Evolutionary conservation across 2,888 invertebrate species (phyloP).

Genomic region (Caenorhabditis japonica): DNA sequence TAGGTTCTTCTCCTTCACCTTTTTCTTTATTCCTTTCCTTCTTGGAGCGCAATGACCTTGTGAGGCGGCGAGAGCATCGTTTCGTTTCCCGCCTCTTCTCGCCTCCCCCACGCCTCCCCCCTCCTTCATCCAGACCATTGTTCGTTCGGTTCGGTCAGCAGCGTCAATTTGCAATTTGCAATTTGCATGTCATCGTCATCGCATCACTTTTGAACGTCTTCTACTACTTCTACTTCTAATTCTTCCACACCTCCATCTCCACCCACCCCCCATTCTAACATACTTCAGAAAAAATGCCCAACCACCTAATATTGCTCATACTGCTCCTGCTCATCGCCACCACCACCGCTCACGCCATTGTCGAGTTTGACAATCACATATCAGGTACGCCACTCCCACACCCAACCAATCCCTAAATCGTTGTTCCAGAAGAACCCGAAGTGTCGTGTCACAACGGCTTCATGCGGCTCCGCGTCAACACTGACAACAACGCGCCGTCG

Average conservation of each 20-base stretch:
- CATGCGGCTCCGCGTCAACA: slow-evolving; percentile 66
- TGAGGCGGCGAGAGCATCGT: no score
- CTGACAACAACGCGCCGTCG: slow-evolving; percentile 64
- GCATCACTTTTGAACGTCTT: slow-evolving; percentile 14
- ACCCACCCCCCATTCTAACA: no score
- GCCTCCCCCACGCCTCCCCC: slow-evolving; percentile 28
- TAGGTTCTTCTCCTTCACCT: no score
- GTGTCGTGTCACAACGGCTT: slow-evolving; percentile 63
- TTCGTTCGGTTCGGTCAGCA: no score
- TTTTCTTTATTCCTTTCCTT: no score
- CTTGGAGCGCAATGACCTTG: no score
- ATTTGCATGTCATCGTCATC: slow-evolving; percentile 45
- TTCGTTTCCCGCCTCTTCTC: slow-evolving; percentile 19
- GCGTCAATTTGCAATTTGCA: no score
- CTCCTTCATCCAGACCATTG: slow-evolving; percentile 39
- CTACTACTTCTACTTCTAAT: neutral
- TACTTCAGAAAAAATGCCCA: no score
- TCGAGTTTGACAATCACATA: slow-evolving; percentile 44
- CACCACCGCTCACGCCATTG: slow-evolving; percentile 21
- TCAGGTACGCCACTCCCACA: slow-evolving; percentile 16
- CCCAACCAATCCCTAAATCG: neutral
- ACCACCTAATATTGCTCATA: slow-evolving; percentile 45
- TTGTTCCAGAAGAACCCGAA: slow-evolving; percentile 64
- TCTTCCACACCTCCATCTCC: no score
- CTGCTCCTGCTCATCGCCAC: slow-evolving; percentile 22